These are phyloP conservation scores for Crotalus viridis DNA, from an alignment of 2,113 vertebrate species.

Conservation along the genomic window DNA sequence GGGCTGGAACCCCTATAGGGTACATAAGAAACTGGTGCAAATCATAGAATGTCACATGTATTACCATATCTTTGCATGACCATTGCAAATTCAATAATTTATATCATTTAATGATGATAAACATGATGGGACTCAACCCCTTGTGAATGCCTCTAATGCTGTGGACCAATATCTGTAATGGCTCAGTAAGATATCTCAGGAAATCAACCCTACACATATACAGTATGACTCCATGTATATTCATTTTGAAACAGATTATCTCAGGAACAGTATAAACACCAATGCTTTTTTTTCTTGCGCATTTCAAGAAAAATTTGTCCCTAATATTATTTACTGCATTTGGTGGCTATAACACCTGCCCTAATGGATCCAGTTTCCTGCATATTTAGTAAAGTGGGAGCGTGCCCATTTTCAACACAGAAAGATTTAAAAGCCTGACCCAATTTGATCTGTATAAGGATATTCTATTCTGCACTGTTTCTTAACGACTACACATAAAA, in stretches of 20 bases:
- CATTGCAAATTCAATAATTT: neutral
- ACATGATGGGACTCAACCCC: neutral
- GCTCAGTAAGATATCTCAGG: neutral
- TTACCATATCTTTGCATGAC: neutral
- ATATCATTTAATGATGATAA: neutral
- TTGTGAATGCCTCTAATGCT: neutral
- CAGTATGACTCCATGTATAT: neutral
- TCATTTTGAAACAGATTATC: neutral
- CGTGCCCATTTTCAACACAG: neutral
- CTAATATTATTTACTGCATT: neutral
- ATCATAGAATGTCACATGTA: neutral
- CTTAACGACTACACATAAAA: neutral
- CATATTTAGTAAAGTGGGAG: neutral
- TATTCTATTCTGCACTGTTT: neutral
- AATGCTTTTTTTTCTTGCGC: neutral
- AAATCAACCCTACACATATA: neutral
- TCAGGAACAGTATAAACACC: neutral
- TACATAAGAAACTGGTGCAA: neutral
- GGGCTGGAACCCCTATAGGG: neutral
- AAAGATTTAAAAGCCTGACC: neutral
- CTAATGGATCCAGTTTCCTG: neutral
- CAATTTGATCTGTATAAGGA: neutral
- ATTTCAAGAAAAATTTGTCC: neutral
- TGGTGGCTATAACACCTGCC: neutral
- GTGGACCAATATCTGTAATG: neutral